Conservation (phyloP, 2,888 invertebrate genomes). For the Synergus umbraculus region DNA sequence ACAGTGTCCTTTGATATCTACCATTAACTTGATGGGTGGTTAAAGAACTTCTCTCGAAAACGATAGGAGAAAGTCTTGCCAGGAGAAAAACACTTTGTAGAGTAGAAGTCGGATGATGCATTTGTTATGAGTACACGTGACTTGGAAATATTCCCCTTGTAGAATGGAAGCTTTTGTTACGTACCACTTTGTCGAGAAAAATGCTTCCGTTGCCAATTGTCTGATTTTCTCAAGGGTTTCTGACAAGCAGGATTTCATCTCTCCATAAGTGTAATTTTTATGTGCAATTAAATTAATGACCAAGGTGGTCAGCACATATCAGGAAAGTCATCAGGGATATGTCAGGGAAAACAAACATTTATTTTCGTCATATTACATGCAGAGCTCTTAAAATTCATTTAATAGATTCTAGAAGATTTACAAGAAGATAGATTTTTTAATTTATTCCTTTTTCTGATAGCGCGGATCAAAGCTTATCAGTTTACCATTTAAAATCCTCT, state of each 20-base stretch:
- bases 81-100: conserved; percentile 35
- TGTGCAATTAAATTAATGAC: no score
- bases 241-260: neutral
- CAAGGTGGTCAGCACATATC: no score
- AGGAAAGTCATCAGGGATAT: no score
- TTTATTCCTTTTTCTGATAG: neutral
- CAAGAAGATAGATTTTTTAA: no score
- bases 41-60: conserved; percentile 34
- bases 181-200: conserved; percentile 6
- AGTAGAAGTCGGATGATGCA: conserved; percentile 35
- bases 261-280: neutral
- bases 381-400: no score
- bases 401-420: no score
- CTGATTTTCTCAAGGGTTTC: neutral
- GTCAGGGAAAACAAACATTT: no score
- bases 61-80: conserved; percentile 30
- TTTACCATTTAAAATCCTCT: neutral
- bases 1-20: conserved; percentile 28
- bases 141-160: conserved; percentile 38
- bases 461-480: neutral
- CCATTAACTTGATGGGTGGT: conserved; percentile 38
- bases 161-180: conserved; percentile 12
- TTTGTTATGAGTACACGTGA: conserved; percentile 44
- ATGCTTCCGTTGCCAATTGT: neutral
- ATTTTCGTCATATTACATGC: no score